Percentiles rank a stretch among this genome's conserved stretches.
Evolutionary conservation across 2,113 vertebrate species (phyloP).

Genomic region (Onychostoma macrolepis): DNA sequence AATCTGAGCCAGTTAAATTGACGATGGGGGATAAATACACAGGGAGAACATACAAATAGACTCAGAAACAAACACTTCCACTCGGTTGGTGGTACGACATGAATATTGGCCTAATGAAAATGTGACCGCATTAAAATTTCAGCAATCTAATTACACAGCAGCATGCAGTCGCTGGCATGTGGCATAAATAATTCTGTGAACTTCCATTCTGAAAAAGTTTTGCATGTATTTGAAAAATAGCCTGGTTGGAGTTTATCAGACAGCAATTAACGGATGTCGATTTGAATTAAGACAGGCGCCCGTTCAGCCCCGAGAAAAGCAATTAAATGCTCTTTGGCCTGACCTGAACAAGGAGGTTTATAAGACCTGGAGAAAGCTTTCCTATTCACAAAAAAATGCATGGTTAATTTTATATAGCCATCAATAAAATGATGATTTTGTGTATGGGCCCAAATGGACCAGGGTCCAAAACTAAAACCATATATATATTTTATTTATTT

Average conservation of each 20-base stretch:
- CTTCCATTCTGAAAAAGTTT: neutral
- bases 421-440: neutral
- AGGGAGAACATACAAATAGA: slow-evolving; percentile 17
- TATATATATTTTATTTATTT: no score
- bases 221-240: slow-evolving; percentile 23
- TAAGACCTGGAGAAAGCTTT: neutral
- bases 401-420: neutral
- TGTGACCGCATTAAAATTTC: slow-evolving; percentile 41
- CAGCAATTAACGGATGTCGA: neutral
- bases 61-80: slow-evolving; percentile 11
- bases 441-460: neutral
- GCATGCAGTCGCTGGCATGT: slow-evolving; percentile 12
- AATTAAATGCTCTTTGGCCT: slow-evolving; percentile 3
- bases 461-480: neutral
- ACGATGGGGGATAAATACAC: slow-evolving; percentile 30
- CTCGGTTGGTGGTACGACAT: slow-evolving; percentile 3
- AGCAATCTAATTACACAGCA: slow-evolving; percentile 33
- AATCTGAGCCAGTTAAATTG: slow-evolving; percentile 13
- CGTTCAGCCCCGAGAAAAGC: neutral
- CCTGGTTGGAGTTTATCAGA: slow-evolving; percentile 25
- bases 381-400: neutral
- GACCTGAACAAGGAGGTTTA: neutral
- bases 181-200: slow-evolving; percentile 29
- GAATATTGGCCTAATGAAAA: slow-evolving; percentile 27
- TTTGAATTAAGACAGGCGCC: slow-evolving; percentile 19